Base-by-base conservation (phyloP, 2,113 vertebrate species). In the Coregonus clupeaformis region DNA sequence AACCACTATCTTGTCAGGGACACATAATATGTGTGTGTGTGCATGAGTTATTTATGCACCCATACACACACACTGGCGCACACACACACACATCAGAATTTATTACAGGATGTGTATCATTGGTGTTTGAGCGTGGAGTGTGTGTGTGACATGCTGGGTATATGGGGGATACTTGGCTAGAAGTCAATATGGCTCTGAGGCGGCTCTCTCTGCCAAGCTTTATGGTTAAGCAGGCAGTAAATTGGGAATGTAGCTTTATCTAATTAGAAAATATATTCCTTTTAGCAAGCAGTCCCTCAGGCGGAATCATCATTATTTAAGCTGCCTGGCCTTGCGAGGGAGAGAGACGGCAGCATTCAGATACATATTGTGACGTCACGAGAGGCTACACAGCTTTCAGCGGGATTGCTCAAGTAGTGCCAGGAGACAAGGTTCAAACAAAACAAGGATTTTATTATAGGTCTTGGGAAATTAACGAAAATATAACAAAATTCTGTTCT, bases 241-340 rank as follows among this genome's bases (percentile, higher is more conserved):
- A 93, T 89, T 91, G 91, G 83, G 87, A 90, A 91, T 90, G 88
- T 89, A 83, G 87, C 86, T 90, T 91, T 90, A 89, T 91, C 86
- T 92, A 91, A 92, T 92, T 94, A 92, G 89, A 90, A 90, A 92
- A 92, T 82, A 86, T 80, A 87, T 89, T 92, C 89, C 84, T 90
- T 42, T 89, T 88, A 90, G 91, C 85, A 82, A 82, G 86, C 81
- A 75, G 78, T 87, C 91, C 91, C 90, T 70, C 55, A 69, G 89
- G 91, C 92, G 73, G 81, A 91, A 88, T 91, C 89, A 87, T 90
- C 88, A 88, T 92, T 91, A 91, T 92, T 92, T 91, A 90, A 90
- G 82, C 86, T 89, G 79, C 78, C 81, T 86, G 85, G 89, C 88
- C 91, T 89, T 91, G 84, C 36, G 36, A 42, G 36, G 36, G 36